Conservation (phyloP, 1,140 invertebrate species). For the Batillaria attramentaria region DNA sequence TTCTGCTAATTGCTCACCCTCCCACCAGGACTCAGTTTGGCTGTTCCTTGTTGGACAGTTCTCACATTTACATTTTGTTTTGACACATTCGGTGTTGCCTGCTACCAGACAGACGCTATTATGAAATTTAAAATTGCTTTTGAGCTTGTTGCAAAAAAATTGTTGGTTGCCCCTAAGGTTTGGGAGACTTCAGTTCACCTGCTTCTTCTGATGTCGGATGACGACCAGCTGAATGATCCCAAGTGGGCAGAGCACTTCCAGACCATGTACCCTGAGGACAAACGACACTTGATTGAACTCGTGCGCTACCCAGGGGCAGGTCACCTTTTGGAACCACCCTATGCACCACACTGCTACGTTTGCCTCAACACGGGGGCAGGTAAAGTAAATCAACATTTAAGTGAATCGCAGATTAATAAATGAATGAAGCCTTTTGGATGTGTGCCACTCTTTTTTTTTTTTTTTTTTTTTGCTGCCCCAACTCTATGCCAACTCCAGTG, state of each 20-base stretch:
- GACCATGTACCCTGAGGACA: slow-evolving; percentile 29
- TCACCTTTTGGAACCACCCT: slow-evolving; percentile 56
- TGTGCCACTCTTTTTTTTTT: neutral
- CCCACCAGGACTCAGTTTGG: no score
- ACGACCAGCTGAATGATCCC: neutral
- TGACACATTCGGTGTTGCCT: no score
- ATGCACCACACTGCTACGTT: slow-evolving; percentile 36
- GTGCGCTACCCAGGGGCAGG: slow-evolving; percentile 47
- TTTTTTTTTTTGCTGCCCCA: neutral
- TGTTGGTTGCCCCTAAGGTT: no score
- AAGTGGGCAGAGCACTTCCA: neutral
- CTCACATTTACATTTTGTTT: no score
- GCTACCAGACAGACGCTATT: no score
- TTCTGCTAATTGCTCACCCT: no score
- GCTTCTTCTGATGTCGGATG: slow-evolving; percentile 17
- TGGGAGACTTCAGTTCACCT: slow-evolving; percentile 25
- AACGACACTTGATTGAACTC: slow-evolving; percentile 31
- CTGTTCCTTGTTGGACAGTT: no score
- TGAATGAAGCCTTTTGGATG: neutral
- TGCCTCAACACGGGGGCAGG: slow-evolving; percentile 9
- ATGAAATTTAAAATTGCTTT: no score
- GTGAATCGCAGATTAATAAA: neutral
- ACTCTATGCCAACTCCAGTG: neutral
- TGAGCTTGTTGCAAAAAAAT: no score
- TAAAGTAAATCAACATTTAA: neutral